These are phyloP conservation scores for Rhinogobius similis DNA, from an alignment of 2,113 vertebrate species.

Conservation along the genomic window DNA sequence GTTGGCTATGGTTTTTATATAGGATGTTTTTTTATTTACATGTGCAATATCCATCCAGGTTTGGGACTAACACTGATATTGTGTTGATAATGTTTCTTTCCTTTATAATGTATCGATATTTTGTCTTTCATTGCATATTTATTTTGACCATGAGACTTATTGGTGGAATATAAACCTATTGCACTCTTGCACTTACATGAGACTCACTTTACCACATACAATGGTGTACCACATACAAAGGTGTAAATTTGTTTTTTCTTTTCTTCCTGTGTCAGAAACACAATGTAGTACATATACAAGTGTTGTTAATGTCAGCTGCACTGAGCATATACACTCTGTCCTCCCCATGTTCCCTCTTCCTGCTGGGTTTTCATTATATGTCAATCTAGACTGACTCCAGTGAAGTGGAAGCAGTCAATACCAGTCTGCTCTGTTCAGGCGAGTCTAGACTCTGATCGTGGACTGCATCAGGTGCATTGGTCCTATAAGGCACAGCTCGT, in stretches of 20 bases:
- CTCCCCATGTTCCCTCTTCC: constrained; percentile 32
- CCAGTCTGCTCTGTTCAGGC: constrained; percentile 59
- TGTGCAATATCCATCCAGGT: too few species aligned
- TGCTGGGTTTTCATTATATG: constrained; percentile 68
- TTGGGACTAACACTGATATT: too few species aligned
- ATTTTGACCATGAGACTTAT: too few species aligned
- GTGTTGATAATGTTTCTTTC: not conserved
- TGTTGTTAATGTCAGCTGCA: constrained; percentile 11
- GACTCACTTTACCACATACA: not conserved
- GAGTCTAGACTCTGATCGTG: constrained; percentile 65
- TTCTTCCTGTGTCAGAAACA: not conserved
- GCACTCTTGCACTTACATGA: too few species aligned
- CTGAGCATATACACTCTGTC: constrained; percentile 29
- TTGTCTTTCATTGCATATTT: too few species aligned
- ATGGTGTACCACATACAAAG: not conserved
- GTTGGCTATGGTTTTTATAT: too few species aligned
- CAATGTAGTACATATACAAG: not conserved
- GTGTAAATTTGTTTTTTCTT: not conserved
- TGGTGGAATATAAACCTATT: too few species aligned
- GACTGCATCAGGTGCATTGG: constrained; percentile 59
- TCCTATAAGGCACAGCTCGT: constrained; percentile 58
- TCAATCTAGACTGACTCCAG: constrained; percentile 67
- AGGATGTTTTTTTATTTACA: too few species aligned
- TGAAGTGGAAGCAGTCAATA: constrained; percentile 77
- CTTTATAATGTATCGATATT: too few species aligned